phyloP scores from a whole-genome alignment of 2,113 vertebrate species.

The Hippocampus barbouri region DNA sequence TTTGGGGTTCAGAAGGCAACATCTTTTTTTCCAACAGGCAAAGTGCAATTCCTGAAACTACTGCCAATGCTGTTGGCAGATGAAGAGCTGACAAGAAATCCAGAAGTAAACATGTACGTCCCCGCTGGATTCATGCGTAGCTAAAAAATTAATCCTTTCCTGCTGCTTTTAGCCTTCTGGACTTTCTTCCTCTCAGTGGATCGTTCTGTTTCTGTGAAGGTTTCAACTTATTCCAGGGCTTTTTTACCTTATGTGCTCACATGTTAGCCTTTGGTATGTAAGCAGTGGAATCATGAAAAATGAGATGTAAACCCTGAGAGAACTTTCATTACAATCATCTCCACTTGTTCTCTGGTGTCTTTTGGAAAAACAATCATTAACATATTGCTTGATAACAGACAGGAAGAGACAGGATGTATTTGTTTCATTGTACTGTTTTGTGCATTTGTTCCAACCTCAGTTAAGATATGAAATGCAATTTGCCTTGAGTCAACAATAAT shows the following conservation, averaged over 20 bases:
- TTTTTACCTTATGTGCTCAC: conserved; percentile 14
- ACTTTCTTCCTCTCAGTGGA: conserved; percentile 22
- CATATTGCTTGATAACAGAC: neutral
- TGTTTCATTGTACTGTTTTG: neutral
- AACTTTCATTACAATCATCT: neutral
- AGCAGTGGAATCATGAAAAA: neutral
- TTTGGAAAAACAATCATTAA: neutral
- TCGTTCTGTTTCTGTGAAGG: conserved; percentile 29
- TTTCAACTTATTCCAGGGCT: conserved; percentile 8
- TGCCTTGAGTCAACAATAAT: neutral
- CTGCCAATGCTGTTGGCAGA: conserved; percentile 54
- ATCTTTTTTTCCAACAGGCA: neutral
- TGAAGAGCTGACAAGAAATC: conserved; percentile 41
- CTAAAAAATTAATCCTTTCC: conserved; percentile 40
- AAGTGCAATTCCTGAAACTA: conserved; percentile 19
- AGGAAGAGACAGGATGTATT: neutral
- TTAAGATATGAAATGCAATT: neutral
- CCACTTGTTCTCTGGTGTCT: neutral
- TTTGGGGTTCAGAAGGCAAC: neutral
- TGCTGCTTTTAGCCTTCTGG: conserved; percentile 28
- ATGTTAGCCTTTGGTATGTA: conserved; percentile 4
- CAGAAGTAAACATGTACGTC: conserved; percentile 54
- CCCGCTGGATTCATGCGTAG: conserved; percentile 39
- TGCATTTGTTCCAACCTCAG: neutral
- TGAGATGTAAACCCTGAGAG: neutral